Conservation (phyloP, 2,888 invertebrate genomes). For the Augochlorella aurata region DNA sequence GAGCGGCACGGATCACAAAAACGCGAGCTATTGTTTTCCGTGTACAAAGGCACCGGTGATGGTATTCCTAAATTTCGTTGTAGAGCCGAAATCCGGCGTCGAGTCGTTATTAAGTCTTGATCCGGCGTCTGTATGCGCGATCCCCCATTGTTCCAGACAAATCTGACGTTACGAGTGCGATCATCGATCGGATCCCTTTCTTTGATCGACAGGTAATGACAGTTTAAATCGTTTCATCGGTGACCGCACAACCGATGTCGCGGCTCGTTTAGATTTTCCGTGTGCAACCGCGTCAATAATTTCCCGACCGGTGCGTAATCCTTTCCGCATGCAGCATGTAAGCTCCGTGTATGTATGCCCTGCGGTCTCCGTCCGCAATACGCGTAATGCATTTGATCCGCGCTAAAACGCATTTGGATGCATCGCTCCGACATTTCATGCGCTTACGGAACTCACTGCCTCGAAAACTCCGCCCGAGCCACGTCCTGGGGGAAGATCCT, state of each 20-base stretch:
- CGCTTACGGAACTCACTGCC: slow-evolving; percentile 67
- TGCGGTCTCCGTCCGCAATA: slow-evolving; percentile 67
- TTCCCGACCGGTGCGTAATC: slow-evolving; percentile 74
- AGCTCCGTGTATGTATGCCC: slow-evolving; percentile 73
- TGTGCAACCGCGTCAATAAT: slow-evolving; percentile 73
- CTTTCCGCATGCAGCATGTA: slow-evolving; percentile 79
- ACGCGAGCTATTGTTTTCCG: slow-evolving; percentile 50
- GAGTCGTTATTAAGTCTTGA: slow-evolving; percentile 78
- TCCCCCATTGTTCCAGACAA: slow-evolving; percentile 75
- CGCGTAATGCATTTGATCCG: slow-evolving; percentile 80
- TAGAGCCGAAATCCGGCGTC: slow-evolving; percentile 58
- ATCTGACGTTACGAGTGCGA: slow-evolving; percentile 77
- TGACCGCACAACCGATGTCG: slow-evolving; percentile 70
- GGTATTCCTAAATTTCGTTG: slow-evolving; percentile 64
- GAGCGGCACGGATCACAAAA: slow-evolving; percentile 45
- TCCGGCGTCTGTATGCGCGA: slow-evolving; percentile 68
- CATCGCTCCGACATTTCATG: slow-evolving; percentile 68
- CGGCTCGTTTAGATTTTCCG: slow-evolving; percentile 67
- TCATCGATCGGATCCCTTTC: slow-evolving; percentile 79
- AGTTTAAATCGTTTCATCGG: slow-evolving; percentile 77
- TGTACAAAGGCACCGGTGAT: slow-evolving; percentile 50
- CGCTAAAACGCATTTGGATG: slow-evolving; percentile 80
- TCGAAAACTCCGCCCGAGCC: slow-evolving; percentile 56
- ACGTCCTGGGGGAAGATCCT: slow-evolving; percentile 35
- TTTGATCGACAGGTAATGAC: slow-evolving; percentile 81